Percentiles rank a stretch among this genome's conserved stretches.
These are phyloP conservation scores for Vanacampus margaritifer DNA, from an alignment of 2,113 vertebrate genomes.

Conservation along the genomic window DNA sequence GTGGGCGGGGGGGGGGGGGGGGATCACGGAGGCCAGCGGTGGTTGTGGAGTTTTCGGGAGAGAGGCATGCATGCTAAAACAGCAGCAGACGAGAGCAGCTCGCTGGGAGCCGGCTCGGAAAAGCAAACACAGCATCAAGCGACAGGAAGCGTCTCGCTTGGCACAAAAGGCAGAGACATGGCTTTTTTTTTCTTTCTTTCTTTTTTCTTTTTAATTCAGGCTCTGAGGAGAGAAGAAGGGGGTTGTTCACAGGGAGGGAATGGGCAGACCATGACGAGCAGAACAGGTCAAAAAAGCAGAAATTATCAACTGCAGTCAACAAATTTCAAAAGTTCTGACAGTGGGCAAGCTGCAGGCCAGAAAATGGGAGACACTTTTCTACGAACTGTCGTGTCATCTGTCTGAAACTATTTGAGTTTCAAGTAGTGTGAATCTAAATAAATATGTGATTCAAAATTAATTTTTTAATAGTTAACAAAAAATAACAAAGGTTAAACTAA, in stretches of 20 bases:
- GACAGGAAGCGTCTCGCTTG: slow-evolving; percentile 72
- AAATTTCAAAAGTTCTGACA: background rate
- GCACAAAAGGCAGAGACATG: slow-evolving; percentile 56
- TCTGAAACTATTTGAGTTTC: background rate
- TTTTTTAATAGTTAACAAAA: too few relatives aligned
- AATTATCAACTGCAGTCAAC: background rate
- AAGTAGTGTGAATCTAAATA: background rate
- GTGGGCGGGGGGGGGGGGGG: background rate
- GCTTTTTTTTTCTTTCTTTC: slow-evolving; percentile 14
- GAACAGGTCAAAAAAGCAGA: background rate
- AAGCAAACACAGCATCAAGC: slow-evolving; percentile 75
- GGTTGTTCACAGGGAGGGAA: slow-evolving; percentile 11
- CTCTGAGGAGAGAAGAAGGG: slow-evolving; percentile 32
- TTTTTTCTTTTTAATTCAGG: slow-evolving; percentile 45
- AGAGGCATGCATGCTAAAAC: slow-evolving; percentile 67
- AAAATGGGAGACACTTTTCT: background rate
- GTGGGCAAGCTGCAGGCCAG: background rate
- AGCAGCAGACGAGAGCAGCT: slow-evolving; percentile 64
- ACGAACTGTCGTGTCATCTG: background rate
- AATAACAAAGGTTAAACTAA: too few relatives aligned
- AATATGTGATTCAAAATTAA: too few relatives aligned
- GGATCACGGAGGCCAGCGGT: slow-evolving; percentile 1
- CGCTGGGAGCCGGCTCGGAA: slow-evolving; percentile 66
- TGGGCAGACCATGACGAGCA: background rate
- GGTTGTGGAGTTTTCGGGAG: slow-evolving; percentile 28